phyloP scores from a whole-genome alignment of 2,797 vertebrate species.

The Ataeniobius toweri region DNA sequence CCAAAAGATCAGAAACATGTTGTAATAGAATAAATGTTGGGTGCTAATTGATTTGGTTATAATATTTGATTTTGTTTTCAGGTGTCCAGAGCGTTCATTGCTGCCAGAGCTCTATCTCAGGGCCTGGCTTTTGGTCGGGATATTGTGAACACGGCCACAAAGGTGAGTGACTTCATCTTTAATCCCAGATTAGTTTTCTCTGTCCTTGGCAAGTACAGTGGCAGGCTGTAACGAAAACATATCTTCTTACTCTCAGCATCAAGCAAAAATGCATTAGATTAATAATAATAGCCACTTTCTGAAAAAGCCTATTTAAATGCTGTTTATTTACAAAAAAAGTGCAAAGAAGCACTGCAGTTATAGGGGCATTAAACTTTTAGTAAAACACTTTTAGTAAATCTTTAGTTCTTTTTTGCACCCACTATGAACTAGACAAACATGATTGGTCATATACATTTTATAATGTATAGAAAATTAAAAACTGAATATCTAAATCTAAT shows the following conservation, averaged over 20 bases:
- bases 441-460: not conserved
- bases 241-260: not conserved
- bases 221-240: not conserved
- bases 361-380: not conserved
- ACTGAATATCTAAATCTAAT: not conserved
- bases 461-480: not conserved
- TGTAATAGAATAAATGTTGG: not conserved
- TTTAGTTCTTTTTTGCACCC: not conserved
- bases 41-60: not conserved
- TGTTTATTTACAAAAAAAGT: not conserved
- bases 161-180: conserved; percentile 74
- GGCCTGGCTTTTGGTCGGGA: conserved; percentile 85
- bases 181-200: conserved; percentile 5
- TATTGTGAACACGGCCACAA: conserved; percentile 85
- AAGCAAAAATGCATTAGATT: not conserved
- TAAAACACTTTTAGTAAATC: too few species aligned
- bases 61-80: conserved; percentile 46
- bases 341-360: not conserved
- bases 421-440: not conserved
- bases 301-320: not conserved
- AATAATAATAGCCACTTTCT: not conserved
- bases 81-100: conserved; percentile 87
- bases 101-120: conserved; percentile 85
- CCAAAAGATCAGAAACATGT: not conserved
- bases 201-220: not conserved